A percentile compares a stretch with the other conserved stretches of the same genome.
Conservation (phyloP, 2,797 vertebrate genomes). For the Oophaga sylvatica region DNA sequence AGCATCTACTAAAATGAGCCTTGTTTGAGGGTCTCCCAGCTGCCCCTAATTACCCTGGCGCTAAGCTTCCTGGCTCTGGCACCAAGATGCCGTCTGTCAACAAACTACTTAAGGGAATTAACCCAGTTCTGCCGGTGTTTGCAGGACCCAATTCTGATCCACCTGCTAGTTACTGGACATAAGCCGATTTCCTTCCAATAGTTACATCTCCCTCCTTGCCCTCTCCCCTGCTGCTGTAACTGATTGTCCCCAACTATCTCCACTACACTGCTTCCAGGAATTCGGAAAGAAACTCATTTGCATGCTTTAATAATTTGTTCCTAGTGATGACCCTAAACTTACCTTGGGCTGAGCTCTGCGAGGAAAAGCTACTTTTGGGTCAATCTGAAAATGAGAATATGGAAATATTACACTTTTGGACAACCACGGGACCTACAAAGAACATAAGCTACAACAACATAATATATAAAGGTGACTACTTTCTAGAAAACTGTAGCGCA, state of each 20-base stretch:
- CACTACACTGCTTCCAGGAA: constrained; percentile 8
- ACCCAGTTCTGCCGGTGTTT: constrained; percentile 80
- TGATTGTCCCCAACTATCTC: constrained; percentile 7
- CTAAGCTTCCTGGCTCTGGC: constrained; percentile 70
- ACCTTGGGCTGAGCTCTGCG: constrained; percentile 98
- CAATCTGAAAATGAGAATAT: constrained; percentile 84
- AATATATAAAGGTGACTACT: constrained; percentile 8
- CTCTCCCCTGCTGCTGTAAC: constrained; percentile 54
- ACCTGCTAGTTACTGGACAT: constrained; percentile 77
- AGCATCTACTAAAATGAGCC: constrained; percentile 41
- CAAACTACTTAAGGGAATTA: constrained; percentile 85
- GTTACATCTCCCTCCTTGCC: constrained; percentile 54
- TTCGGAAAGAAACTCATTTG: not conserved
- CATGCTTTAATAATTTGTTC: not conserved
- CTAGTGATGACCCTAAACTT: constrained; percentile 65
- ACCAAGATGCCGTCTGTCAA: constrained; percentile 83
- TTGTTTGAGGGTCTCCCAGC: constrained; percentile 52
- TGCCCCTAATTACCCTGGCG: constrained; percentile 78
- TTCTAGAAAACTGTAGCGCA: constrained; percentile 4
- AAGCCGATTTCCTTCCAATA: constrained; percentile 67
- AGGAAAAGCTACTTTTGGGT: constrained; percentile 98
- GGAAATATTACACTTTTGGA: not conserved
- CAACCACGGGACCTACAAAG: not conserved
- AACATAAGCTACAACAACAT: not conserved
- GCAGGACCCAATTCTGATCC: constrained; percentile 70